These are phyloP conservation scores for Spea bombifrons DNA, from an alignment of 2,113 vertebrate species.

Conservation along the genomic window DNA sequence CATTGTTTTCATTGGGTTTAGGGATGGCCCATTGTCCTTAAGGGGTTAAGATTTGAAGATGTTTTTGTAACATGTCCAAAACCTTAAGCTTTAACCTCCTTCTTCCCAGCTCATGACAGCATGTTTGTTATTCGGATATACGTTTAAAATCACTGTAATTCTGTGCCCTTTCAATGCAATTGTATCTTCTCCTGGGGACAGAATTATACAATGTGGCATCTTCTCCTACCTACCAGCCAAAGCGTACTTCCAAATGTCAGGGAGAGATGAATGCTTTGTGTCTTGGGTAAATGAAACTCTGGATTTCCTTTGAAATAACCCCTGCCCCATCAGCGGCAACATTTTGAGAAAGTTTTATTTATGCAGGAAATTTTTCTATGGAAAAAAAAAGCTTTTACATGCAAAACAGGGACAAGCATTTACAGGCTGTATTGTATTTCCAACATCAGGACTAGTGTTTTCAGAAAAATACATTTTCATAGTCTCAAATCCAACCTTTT, in stretches of 20 bases:
- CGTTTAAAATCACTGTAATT: background rate
- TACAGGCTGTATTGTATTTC: too few species aligned
- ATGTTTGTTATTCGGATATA: background rate
- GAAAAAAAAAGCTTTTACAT: background rate
- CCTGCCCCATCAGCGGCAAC: background rate
- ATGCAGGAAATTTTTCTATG: background rate
- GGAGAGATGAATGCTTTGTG: background rate
- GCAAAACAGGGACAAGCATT: too few species aligned
- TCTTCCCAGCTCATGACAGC: background rate
- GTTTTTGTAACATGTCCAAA: background rate
- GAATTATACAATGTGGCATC: conserved; percentile 13
- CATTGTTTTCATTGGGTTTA: too few species aligned
- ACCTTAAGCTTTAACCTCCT: background rate
- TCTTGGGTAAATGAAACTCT: background rate
- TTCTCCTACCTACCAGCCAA: conserved; percentile 6
- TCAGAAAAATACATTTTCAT: too few species aligned
- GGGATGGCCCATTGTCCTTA: too few species aligned
- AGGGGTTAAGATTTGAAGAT: too few species aligned
- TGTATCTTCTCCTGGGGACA: background rate
- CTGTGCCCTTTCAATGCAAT: conserved; percentile 16
- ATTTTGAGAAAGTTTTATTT: background rate
- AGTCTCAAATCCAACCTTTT: too few species aligned
- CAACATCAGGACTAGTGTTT: too few species aligned
- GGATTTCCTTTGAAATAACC: background rate
- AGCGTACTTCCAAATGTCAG: conserved; percentile 12